Evolutionary conservation across 2,797 vertebrate species (phyloP), one percentile per base, ranked within the genome.

Genomic region (Ctenopoma kingsleyae): DNA sequence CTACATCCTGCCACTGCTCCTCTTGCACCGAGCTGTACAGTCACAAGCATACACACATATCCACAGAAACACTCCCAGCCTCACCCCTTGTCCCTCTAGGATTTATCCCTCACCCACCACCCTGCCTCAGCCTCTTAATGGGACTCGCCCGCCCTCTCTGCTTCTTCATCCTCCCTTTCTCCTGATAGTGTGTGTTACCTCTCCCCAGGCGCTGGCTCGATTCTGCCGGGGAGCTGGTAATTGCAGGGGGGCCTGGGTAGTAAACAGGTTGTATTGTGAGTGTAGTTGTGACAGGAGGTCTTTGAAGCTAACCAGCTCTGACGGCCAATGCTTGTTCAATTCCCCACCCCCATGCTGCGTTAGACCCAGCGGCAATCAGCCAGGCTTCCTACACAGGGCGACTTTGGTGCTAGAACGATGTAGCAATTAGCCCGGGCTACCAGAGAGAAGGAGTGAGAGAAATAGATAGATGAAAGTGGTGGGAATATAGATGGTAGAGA

Each of bases 311-410:
- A 95, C 87, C 89, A 91, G 78, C 91, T 89, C 84, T 92, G 94
- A 94, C 90, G 79, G 87, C 76, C 88, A 87, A 91, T 85, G 90
- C 92, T 92, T 94, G 93, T 94, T 94, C 93, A 94, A 93, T 94
- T 92, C 90, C 87, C 83, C 83, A 76, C 86, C 74, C 82, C 78
- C 82, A 78, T 79, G 70, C 76, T 41, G 60, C 3, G 63, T 75
- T 77, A 76, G 52, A 78, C 64, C 83, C 71, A 57, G 79, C 23
- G 59, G 85, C 66, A 40, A 70, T 78, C 80, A 66, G 81, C 83
- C 72, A 71, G 13, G 55, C 80, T 74, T 81, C 84, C 82, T 74
- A 67, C 72, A 76, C 78, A 58, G 68, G 70, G 53, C 36, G 48
- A 69, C 75, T 83, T 87, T 83, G 80, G 85, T 81, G 71, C 74